Evolutionary conservation across 2,797 vertebrate species (phyloP), one percentile per base, ranked within the genome.

Genomic region (Gobionotothen gibberifrons): DNA sequence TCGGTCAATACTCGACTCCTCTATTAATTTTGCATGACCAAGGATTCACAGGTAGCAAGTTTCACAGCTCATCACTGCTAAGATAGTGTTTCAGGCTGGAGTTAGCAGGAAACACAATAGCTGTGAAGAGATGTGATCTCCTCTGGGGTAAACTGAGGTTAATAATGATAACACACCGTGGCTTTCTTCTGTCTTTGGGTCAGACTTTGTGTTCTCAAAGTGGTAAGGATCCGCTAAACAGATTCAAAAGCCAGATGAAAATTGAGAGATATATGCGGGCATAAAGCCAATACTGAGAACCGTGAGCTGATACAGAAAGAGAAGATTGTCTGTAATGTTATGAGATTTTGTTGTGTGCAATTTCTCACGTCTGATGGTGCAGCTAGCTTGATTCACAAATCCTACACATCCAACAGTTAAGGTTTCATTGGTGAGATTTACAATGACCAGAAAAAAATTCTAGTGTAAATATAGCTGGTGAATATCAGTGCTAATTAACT

Each of bases 21-120:
- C 59, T 51, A 90, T 93, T 79, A 85, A 93, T 92, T 86, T 93
- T 93, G 90, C 73, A 93, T 93, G 88, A 60, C 61, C 61, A 55
- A 76, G 66, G 81, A 88, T 90, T 92, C 87, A 85, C 82, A 88
- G 87, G 90, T 90, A 82, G 90, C 87, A 87, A 69, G 87, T 93
- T 93, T 94, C 91, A 89, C 89, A 92, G 90, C 86, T 91, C 85
- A 76, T 87, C 78, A 17, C 87, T 70, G 76, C 76, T 72, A 85
- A 84, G 88, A 89, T 91, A 77, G 76, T 81, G 90, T 93, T 93
- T 88, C 91, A 80, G 77, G 78, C 82, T 71, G 75, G 75, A 86
- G 79, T 84, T 87, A 49, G 83, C 56, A 47, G 64, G 90, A 90
- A 92, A 90, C 73, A 70, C 71, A 69, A 90, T 88, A 73, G 79